Conservation (phyloP, 2,113 vertebrate genomes). For the Heterotis niloticus region DNA sequence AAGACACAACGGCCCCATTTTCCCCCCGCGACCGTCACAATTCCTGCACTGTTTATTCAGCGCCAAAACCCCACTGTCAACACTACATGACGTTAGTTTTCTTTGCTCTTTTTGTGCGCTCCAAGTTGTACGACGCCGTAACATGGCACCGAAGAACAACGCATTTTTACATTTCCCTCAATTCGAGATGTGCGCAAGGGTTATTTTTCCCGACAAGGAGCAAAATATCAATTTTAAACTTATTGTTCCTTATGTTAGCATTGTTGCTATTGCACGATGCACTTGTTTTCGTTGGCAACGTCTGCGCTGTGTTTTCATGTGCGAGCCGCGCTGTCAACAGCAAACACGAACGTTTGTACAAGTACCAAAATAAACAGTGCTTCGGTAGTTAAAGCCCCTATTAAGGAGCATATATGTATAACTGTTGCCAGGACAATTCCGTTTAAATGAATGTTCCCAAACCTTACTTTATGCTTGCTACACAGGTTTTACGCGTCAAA, state of each 20-base stretch:
- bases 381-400: too few relatives aligned
- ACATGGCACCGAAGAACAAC: slow-evolving; percentile 63
- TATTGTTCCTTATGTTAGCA: slow-evolving; percentile 11
- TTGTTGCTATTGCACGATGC: neutral
- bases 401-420: too few relatives aligned
- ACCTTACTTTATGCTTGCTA: neutral
- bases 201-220: neutral
- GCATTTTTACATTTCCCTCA: slow-evolving; percentile 36
- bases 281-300: neutral
- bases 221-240: neutral
- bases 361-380: too few relatives aligned
- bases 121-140: slow-evolving; percentile 64
- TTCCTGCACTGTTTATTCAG: slow-evolving; percentile 67
- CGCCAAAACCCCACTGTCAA: slow-evolving; percentile 50
- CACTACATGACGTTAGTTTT: slow-evolving; percentile 66
- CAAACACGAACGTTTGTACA: neutral
- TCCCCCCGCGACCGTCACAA: slow-evolving; percentile 67
- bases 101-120: slow-evolving; percentile 54
- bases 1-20: slow-evolving; percentile 90
- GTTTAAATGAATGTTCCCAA: neutral
- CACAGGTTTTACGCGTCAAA: neutral
- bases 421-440: neutral
- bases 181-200: neutral
- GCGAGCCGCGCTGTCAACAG: neutral
- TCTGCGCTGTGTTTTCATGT: neutral